phyloP scores from a whole-genome alignment of 2,888 invertebrate genomes.

The Cataglyphis albicans region DNA sequence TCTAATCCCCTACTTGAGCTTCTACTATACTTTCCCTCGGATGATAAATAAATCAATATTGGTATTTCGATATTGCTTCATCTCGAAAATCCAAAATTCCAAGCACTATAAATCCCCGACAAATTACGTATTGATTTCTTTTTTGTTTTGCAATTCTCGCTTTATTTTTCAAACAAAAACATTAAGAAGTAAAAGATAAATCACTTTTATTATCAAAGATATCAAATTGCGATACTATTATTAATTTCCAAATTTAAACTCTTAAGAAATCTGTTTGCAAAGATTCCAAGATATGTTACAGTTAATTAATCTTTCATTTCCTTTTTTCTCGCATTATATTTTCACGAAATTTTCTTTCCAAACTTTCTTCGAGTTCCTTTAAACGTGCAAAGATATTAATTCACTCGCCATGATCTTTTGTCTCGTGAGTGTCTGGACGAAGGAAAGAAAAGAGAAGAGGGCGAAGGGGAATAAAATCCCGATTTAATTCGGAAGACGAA shows the following conservation, averaged over 20 bases:
- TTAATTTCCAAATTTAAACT: too few species aligned
- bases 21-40: background rate
- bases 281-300: background rate
- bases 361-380: background rate
- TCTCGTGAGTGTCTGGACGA: constrained; percentile 46
- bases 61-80: background rate
- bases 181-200: background rate
- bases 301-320: background rate
- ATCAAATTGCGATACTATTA: background rate
- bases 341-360: background rate
- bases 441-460: background rate
- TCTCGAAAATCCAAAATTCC: background rate
- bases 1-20: constrained; percentile 1
- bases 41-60: constrained; percentile 12
- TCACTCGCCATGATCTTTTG: constrained; percentile 57
- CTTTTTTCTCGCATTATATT: background rate
- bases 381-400: background rate
- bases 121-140: background rate
- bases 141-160: background rate
- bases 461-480: constrained; percentile 38
- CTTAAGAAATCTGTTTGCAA: background rate
- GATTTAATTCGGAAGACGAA: constrained; percentile 70
- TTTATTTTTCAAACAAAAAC: background rate
- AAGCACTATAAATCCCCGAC: background rate
- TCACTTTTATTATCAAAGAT: background rate